A percentile compares a stretch with the other conserved stretches of the same genome.
phyloP scores from a whole-genome alignment of 2,797 vertebrate species.

The Choloepus didactylus region DNA sequence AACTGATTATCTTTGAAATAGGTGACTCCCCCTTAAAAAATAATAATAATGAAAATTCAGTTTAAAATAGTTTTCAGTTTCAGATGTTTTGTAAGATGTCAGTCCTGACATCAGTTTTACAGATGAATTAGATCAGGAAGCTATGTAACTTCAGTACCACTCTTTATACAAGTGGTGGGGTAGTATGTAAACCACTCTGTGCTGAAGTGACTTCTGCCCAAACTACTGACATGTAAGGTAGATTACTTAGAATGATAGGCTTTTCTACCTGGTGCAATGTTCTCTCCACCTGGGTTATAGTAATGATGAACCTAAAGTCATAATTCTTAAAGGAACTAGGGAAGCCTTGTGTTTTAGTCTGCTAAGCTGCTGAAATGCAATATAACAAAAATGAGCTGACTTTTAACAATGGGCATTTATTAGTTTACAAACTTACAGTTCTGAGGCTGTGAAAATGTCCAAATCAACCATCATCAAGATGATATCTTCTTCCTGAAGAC shows the following conservation, averaged over 20 bases:
- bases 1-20: constrained; percentile 14
- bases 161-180: too few species aligned
- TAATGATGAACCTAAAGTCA: neutral
- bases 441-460: too few species aligned
- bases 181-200: neutral
- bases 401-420: too few species aligned
- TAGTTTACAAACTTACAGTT: too few species aligned
- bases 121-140: neutral
- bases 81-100: neutral
- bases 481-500: too few species aligned
- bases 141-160: neutral
- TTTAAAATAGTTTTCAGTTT: neutral
- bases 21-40: neutral
- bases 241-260: neutral
- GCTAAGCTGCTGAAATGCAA: too few species aligned
- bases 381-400: too few species aligned
- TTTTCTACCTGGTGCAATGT: neutral
- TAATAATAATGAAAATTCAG: neutral
- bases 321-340: neutral
- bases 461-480: too few species aligned
- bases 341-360: neutral
- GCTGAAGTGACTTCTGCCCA: neutral
- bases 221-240: neutral
- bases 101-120: accelerated
- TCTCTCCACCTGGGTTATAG: neutral